Base-by-base conservation (phyloP, 2,888 invertebrate genomes). In the Prenolepis imparis region DNA sequence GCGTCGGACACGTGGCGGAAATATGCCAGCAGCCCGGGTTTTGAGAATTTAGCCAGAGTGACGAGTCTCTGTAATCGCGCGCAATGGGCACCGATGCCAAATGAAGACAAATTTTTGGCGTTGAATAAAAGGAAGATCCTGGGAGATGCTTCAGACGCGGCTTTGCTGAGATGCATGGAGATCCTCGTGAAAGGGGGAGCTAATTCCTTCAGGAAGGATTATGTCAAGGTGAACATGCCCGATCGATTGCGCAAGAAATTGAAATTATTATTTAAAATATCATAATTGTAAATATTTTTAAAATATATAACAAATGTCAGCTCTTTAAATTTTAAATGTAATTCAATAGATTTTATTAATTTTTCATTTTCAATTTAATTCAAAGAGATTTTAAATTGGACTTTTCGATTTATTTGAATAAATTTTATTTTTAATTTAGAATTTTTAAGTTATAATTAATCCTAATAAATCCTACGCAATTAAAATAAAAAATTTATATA, bases 21-120 rank as follows among this genome's bases (percentile, higher is more conserved):
- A 91, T 96, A 96, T 91, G 93, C 95, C 48, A 95, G 95, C 6
- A 89, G 75, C 48, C 68, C 72, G 1, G 91, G 90, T 6, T 92
- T 92, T 59, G 63, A 82, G 39, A 91, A 90, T 66, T 83, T 92
- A 18, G 90, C 91, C 24, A 90, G 84, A 52, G 87, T 92, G 4
- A 96, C 97, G 78, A 97, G 96, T 90, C 95, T 97, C 70, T 98
- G 97, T 94, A 96, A 97, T 93, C 96, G 96, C 91, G 98, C 97
- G 80, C 96, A 96, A 90, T 98, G 97, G 95, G 85, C 84, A 11
- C 83, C 87, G 0, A 95, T 96, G 90, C 93, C 95, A 3, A 32
- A 32, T 41, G 96, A 95, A 2, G 95, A 96, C 83, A 94, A 95
- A 44, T 82, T 84, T 0, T 9, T 73, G 2, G 95, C 95, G 0